These are phyloP conservation scores for Suricata suricatta DNA, from an alignment of 2,113 vertebrate species.

Conservation along the genomic window DNA sequence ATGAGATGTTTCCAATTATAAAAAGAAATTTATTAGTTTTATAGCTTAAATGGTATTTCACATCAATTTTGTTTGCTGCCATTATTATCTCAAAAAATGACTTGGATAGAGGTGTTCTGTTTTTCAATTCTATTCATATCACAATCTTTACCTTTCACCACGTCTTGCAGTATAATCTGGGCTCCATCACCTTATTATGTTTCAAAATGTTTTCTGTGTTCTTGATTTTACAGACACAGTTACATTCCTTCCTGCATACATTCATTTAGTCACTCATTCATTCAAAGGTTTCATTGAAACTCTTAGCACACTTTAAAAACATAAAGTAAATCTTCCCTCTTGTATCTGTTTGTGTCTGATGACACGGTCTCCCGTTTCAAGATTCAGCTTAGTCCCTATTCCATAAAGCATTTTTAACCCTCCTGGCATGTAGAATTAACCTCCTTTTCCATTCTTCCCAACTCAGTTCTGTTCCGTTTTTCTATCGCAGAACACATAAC, in stretches of 20 bases:
- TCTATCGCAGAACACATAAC: neutral
- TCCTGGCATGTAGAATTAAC: neutral
- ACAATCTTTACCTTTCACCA: neutral
- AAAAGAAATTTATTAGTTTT: neutral
- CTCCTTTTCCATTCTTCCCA: neutral
- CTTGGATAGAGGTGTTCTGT: neutral
- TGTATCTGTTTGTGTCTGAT: neutral
- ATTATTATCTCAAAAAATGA: neutral
- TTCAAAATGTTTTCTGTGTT: neutral
- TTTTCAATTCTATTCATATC: neutral
- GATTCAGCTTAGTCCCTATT: neutral
- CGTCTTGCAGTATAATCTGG: neutral
- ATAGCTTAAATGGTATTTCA: conserved; percentile 22
- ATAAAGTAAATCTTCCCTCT: neutral
- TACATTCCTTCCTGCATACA: neutral
- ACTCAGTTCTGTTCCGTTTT: neutral
- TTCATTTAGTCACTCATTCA: neutral
- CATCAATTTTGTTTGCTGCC: neutral
- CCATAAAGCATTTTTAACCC: neutral
- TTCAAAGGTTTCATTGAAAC: neutral
- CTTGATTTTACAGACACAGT: neutral
- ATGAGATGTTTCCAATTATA: neutral
- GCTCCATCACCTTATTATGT: neutral
- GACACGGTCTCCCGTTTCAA: neutral
- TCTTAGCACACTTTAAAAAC: neutral